A percentile compares a stretch with the other conserved stretches of the same genome.
Conservation (phyloP, 1,140 invertebrate genomes). For the Meloidogyne hapla region DNA sequence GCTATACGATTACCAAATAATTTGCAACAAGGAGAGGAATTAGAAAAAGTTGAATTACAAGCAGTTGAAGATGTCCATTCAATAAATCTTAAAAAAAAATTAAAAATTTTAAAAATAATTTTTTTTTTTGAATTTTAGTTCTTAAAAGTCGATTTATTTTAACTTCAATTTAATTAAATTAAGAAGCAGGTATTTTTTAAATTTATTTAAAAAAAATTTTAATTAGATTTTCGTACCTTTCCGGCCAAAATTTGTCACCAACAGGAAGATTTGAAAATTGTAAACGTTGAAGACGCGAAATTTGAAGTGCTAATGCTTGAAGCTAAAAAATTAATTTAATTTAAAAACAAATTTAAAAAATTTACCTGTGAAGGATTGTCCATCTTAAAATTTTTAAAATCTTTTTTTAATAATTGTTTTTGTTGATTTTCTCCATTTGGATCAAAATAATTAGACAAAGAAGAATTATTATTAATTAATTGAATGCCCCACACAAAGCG, state of each 20-base stretch:
- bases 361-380: background rate
- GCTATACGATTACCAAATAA: conserved; percentile 56
- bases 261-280: background rate
- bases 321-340: conserved; percentile 28
- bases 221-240: conserved; percentile 43
- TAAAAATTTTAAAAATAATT: background rate
- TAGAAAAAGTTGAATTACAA: background rate
- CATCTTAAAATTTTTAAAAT: background rate
- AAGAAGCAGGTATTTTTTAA: no score
- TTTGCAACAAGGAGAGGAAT: conserved; percentile 2
- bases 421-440: conserved; percentile 17
- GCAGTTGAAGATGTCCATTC: conserved; percentile 45
- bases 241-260: conserved; percentile 54
- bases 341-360: background rate
- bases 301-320: conserved; percentile 39
- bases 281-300: conserved; percentile 17
- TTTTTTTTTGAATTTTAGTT: no score
- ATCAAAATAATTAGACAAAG: conserved; percentile 21
- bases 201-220: background rate
- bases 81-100: conserved; percentile 47
- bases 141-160: background rate
- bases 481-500: conserved; percentile 53
- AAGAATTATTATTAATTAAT: conserved; percentile 10
- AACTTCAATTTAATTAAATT: no score
- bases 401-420: background rate